These are phyloP conservation scores for Nyctibius bracteatus DNA, from an alignment of 2,113 vertebrate genomes.

Conservation along the genomic window DNA sequence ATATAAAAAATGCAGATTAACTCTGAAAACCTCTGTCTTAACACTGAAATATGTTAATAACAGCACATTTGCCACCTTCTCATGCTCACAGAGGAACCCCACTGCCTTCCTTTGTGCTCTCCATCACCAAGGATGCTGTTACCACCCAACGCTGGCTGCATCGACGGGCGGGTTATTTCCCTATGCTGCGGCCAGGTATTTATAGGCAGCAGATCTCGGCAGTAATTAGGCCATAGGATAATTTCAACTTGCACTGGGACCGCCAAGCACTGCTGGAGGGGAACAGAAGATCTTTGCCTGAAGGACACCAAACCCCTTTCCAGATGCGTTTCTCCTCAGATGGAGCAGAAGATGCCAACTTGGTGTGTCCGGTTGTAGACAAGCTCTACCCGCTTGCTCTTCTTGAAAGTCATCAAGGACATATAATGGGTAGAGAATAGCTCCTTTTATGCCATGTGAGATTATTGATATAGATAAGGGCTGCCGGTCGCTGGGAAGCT, in stretches of 20 bases:
- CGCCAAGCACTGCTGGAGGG: rapidly evolving
- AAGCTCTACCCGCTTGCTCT: not conserved
- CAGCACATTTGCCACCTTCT: not conserved
- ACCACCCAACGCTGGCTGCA: not conserved
- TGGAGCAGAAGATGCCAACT: not conserved
- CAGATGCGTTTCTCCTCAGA: not conserved
- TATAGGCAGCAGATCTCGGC: not conserved
- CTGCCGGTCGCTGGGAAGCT: slow-evolving; percentile 22
- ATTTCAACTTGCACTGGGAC: not conserved
- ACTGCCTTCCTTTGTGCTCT: not conserved
- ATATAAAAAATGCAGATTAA: not conserved
- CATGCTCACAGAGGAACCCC: not conserved
- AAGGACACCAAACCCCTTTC: not conserved
- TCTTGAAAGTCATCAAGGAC: not conserved
- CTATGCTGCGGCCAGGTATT: rapidly evolving
- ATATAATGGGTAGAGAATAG: not conserved
- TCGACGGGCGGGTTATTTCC: not conserved
- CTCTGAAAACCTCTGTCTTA: not conserved
- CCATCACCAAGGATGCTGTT: not conserved
- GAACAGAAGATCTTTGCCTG: not conserved
- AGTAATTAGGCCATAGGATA: not conserved
- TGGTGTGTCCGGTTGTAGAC: not conserved
- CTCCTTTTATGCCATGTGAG: not conserved
- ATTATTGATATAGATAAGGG: slow-evolving; percentile 23
- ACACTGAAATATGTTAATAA: not conserved